Percentiles rank a stretch among this genome's conserved stretches.
These are phyloP conservation scores for Azorinus chamasolen DNA, from an alignment of 2,888 invertebrate genomes.

Conservation along the genomic window DNA sequence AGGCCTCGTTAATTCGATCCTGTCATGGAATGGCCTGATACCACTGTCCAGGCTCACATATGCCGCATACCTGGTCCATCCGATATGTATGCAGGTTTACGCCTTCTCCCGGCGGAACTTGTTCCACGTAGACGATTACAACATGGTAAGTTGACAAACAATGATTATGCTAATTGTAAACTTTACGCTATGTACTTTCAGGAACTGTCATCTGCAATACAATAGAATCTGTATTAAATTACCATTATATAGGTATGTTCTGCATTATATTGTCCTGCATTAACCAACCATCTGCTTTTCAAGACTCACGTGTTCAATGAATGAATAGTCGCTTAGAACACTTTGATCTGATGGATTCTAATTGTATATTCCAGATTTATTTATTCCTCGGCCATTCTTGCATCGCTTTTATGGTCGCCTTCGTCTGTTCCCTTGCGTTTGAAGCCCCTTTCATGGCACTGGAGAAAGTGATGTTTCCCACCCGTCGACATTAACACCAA, in stretches of 20 bases:
- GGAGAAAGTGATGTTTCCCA: conserved; percentile 72
- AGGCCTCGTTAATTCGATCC: conserved; percentile 92
- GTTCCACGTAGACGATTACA: conserved; percentile 72
- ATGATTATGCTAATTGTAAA: too few relatives aligned
- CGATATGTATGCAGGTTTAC: conserved; percentile 79
- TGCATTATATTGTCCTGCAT: too few relatives aligned
- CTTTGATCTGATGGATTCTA: too few relatives aligned
- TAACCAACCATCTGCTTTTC: too few relatives aligned
- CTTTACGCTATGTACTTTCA: too few relatives aligned
- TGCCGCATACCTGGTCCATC: conserved; percentile 93
- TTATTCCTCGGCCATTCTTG: conserved; percentile 68
- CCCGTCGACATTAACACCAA: conserved; percentile 3
- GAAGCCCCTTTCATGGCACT: conserved; percentile 77
- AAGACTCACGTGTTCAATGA: too few relatives aligned
- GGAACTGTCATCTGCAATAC: too few relatives aligned
- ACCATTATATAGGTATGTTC: too few relatives aligned
- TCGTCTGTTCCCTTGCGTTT: conserved; percentile 70
- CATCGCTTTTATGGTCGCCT: conserved; percentile 72
- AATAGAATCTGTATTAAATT: too few relatives aligned
- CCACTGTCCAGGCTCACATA: conserved; percentile 97
- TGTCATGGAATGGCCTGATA: conserved; percentile 94
- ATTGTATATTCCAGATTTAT: conserved; percentile 66
- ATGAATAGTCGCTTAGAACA: too few relatives aligned
- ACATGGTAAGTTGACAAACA: conserved; percentile 66
- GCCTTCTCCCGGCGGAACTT: conserved; percentile 69